Base-by-base conservation (phyloP, 2,113 vertebrate species). In the Xiphorhynchus elegans region DNA sequence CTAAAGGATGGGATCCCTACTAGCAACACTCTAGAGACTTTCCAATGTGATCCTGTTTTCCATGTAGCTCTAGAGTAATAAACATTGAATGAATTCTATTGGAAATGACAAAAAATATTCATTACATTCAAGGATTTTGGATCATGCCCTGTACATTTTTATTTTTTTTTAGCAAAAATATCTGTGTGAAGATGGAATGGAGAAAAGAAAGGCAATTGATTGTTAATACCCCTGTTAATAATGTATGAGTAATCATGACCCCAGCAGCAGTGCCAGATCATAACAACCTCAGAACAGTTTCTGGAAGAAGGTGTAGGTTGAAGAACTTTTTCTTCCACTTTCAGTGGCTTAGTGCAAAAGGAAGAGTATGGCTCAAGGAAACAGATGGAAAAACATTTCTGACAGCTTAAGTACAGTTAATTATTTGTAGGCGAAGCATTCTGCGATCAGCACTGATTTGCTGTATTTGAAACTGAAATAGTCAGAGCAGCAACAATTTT, bases 341-440 rank as follows among this genome's bases (percentile, higher is more conserved):
- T 35, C 18, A 46, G 50, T 17, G 35, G 25, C 28, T 94, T 49
- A 47, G 33, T 81, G 68, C 59, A 88, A 88, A 95, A 90, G 17
- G n/a, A 95, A 73, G 87, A 81, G 14, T 49, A 69, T 21, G 37
- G 53, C 31, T 56, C 77, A 89, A 68, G 78, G 90, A 93, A 89
- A 88, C 67, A 93, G 85, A 80, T 37, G 72, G 93, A 93, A 76
- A 77, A 91, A 91, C 77, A 93, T 84, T 84, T 70, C 29, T 83
- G 95, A 94, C 93, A 92, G 88, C 55, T 17, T 90, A 97, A 93
- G 88, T 18, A 37, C 81, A 87, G 74, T 92, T 95, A 95, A 96
- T 94, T 95, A 95, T 95, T 95, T 94, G 88, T 93, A 96, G 95
- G 89, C 66, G 92, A 95, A 97, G 94, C 90, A 73, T 91, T 92